A percentile compares a stretch with the other conserved stretches of the same genome.
Conservation (phyloP, 1,140 invertebrate genomes). For the Hylaeus volcanicus region DNA sequence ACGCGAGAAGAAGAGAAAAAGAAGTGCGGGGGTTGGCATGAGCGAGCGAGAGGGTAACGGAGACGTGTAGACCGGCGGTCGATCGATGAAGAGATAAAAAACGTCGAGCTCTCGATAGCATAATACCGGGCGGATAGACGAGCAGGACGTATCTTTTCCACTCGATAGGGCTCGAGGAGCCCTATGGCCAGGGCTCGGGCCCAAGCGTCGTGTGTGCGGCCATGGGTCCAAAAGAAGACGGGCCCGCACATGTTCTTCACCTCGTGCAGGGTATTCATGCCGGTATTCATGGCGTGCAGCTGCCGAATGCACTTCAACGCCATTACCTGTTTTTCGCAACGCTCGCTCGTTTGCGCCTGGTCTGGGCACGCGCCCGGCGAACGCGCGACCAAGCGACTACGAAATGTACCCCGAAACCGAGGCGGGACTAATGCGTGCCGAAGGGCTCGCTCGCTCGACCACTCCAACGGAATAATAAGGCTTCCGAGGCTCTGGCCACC, state of each 20-base stretch:
- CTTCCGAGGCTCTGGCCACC: constrained; percentile 22
- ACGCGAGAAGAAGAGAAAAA: not conserved
- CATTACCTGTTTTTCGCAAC: constrained; percentile 72
- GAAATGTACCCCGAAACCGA: constrained; percentile 44
- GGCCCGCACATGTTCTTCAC: constrained; percentile 74
- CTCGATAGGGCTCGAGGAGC: constrained; percentile 51
- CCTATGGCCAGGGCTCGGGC: constrained; percentile 13
- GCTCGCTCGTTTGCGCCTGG: constrained; percentile 52
- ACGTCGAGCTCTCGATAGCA: constrained; percentile 51
- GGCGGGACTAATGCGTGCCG: constrained; percentile 30
- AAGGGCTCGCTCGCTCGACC: constrained; percentile 5
- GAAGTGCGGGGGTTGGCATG: not conserved
- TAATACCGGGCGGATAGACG: constrained; percentile 50
- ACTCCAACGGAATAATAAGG: constrained; percentile 43
- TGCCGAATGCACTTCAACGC: constrained; percentile 72
- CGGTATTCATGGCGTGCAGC: constrained; percentile 74
- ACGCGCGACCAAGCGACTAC: not conserved
- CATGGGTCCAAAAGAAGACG: constrained; percentile 66
- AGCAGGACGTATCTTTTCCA: constrained; percentile 63
- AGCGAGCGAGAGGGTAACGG: not conserved
- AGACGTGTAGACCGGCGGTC: not conserved
- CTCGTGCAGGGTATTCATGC: constrained; percentile 65
- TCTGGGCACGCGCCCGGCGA: constrained; percentile 50
- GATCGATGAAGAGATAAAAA: constrained; percentile 59
- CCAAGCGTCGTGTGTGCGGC: constrained; percentile 37